Evolutionary conservation across 2,888 invertebrate genomes (phyloP), one percentile per base, ranked within the genome.

Genomic region (Sicus ferrugineus): DNA sequence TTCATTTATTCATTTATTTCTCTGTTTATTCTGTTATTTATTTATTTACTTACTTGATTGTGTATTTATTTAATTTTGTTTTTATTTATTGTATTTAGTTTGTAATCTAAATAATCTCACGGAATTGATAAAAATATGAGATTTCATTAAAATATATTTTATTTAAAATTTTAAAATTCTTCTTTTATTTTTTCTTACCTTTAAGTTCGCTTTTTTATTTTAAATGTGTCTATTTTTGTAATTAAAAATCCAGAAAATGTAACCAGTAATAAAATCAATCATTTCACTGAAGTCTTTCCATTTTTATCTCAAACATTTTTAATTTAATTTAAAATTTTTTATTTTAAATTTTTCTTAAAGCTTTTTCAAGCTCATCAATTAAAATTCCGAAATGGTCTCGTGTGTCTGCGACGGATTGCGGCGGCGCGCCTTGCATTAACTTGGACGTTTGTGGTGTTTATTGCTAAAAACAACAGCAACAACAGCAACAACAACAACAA

Each of bases 381-480:
- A 64, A 64, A 64, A 64, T 64, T 64, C 64, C 64, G 23, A 48
- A 46, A 30, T 50, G 11, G 50, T 50, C 50, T 48, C 50, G 31
- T 31, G 50, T 64, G 21, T 50, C 31, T 48, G 30, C 23, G 11
- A 42, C 46, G 26, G 46, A 26, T n/a, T 3, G 46, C 28, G 14
- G 54, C 50, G 3, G 50, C 50, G 50, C 19, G 21, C 50, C 46
- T 48, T 63, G 30, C 50, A 14, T 16, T 30, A 48, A 50, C 63
- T 7, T 11, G 3, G 26, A 30, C 21, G 63, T 26, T 63, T 63
- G 30, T 30, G 11, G 50, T 6, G 34, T 23, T 59, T 3, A 31
- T 19, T n/a, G 34, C 21, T 28, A n/a, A 14, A 23, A 7, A 61
- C 4, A 26, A 42, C 23, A 26, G 9, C 23, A 42, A 26, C 38